Evolutionary conservation across 2,888 invertebrate genomes (phyloP).

Genomic region (Phortica magna): DNA sequence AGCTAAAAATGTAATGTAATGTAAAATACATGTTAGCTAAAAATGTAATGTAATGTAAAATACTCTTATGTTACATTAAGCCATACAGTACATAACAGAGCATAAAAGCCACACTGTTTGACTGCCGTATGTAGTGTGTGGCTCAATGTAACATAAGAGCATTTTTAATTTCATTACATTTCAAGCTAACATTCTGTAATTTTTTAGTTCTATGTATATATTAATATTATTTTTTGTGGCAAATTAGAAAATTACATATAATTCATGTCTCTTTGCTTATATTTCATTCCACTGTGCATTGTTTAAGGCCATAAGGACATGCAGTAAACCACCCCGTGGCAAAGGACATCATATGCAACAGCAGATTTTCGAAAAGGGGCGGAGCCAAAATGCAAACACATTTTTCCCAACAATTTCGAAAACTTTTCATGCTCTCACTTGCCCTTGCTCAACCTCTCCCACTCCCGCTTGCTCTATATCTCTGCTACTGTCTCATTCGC

Average conservation of each 20-base stretch:
- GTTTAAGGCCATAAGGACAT: conserved; percentile 32
- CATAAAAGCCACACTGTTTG: too few species aligned
- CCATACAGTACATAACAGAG: too few species aligned
- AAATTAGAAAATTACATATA: too few species aligned
- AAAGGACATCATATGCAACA: conserved; percentile 9
- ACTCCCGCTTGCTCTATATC: not conserved
- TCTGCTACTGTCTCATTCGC: conserved; percentile 34
- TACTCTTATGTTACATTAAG: too few species aligned
- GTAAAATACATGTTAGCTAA: too few species aligned
- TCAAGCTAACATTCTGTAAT: too few species aligned
- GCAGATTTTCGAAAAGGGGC: conserved; percentile 48
- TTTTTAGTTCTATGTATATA: too few species aligned
- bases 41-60: too few species aligned
- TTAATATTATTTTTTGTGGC: too few species aligned
- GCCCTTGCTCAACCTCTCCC: conserved; percentile 27
- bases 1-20: too few species aligned
- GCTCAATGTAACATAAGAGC: not conserved
- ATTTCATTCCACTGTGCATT: conserved; percentile 43
- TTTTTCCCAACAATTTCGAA: conserved; percentile 19
- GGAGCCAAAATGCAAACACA: conserved; percentile 45
- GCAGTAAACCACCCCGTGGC: conserved; percentile 23
- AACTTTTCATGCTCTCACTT: conserved; percentile 5
- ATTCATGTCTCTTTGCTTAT: not conserved
- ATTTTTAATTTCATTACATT: not conserved
- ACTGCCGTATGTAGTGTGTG: too few species aligned